Base-by-base conservation (phyloP, 2,888 invertebrate species). In the Plebejus anna region DNA sequence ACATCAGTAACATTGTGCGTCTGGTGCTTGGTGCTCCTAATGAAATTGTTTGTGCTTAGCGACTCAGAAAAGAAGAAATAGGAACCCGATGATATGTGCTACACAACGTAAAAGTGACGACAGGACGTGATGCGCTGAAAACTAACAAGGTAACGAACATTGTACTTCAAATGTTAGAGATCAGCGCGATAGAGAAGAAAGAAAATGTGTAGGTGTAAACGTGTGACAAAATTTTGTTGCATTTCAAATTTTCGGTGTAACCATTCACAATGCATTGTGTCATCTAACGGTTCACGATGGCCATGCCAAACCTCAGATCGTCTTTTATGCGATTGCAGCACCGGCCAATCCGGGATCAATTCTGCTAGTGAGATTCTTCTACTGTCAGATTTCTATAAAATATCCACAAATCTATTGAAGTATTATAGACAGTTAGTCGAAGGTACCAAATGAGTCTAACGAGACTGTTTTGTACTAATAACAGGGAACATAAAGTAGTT, bases 301-400 rank as follows among this genome's bases (percentile, higher is more conserved):
- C 87, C 86, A 85, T 88, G 87, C 95, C 96, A 96, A 97, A 97
- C 97, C 97, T 97, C 97, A 95, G 96, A 95, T 73, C 73, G 73
- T 95, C 95, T 96, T 95, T 95, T 95, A 95, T 96, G 96, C 95
- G 96, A 96, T 94, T 97, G 97, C 90, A 97, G 96, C 90, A 96
- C 96, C 88, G 98, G 98, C 98, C 98, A 98, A 95, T 98, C 98
- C 89, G 98, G 98, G 93, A 98, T 98, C 95, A 98, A 95, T 95
- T 98, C 98, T 87, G 98, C 98, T 94, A 98, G 95, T 88, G 98
- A 98, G 89, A 96, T 97, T 95, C 97, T 96, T 95, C 98, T 96
- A 89, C 88, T 92, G 86, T 92, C 90, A 86, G 88, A 86, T 92
- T 89, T 92, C 94, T 94, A 94, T 86, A 94, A 94, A 92, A 93